Conservation (phyloP, 2,113 vertebrate species). For the Pseudorectes ferrugineus region DNA sequence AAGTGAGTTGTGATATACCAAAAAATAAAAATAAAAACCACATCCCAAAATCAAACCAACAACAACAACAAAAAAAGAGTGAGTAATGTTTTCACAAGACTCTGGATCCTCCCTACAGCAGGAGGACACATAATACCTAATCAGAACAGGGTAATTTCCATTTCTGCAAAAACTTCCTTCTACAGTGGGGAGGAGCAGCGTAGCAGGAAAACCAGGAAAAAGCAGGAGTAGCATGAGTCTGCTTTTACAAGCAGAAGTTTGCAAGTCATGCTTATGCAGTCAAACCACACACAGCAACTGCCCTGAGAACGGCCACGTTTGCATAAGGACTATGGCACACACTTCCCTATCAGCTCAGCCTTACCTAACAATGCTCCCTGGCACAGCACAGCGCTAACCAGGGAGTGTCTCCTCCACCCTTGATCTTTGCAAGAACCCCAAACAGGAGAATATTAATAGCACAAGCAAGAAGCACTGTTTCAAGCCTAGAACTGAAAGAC, state of each 20-base stretch:
- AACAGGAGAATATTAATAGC: background rate
- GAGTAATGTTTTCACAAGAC: background rate
- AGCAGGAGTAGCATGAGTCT: background rate
- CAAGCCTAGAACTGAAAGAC: background rate
- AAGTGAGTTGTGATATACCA: background rate
- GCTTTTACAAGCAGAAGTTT: background rate
- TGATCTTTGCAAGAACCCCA: background rate
- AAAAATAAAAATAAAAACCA: background rate
- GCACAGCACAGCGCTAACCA: background rate
- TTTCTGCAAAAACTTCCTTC: background rate
- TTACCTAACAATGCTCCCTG: background rate
- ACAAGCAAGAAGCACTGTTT: background rate
- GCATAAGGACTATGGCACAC: background rate
- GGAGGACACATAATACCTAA: background rate
- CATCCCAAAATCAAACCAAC: background rate
- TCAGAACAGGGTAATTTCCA: background rate
- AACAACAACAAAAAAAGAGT: background rate
- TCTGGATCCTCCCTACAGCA: background rate
- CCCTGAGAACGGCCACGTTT: background rate
- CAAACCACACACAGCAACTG: background rate
- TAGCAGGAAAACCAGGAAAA: background rate
- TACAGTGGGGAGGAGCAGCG: background rate
- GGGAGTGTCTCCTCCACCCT: background rate
- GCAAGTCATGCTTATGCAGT: conserved; percentile 8
- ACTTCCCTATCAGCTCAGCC: background rate